These are phyloP conservation scores for Xyrauchen texanus DNA, from an alignment of 2,113 vertebrate species.

Conservation along the genomic window DNA sequence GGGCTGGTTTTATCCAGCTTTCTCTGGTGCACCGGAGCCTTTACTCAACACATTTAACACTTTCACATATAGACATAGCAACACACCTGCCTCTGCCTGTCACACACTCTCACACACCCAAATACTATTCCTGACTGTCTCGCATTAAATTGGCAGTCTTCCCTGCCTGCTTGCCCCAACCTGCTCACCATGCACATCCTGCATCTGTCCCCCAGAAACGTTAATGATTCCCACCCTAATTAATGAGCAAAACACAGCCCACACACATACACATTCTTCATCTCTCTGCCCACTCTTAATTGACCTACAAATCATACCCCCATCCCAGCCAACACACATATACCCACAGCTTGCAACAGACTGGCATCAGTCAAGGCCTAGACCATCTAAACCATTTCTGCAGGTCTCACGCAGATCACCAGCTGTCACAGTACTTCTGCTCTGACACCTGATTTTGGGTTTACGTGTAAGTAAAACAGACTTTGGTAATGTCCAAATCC, in stretches of 20 bases:
- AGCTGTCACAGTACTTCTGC: conserved; percentile 23
- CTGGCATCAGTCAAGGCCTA: conserved; percentile 28
- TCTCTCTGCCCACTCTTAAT: conserved; percentile 27
- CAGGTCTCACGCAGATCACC: conserved; percentile 14
- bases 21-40: conserved; percentile 49
- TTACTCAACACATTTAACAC: conserved; percentile 66
- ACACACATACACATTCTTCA: not conserved
- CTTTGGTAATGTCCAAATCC: not conserved
- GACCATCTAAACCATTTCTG: conserved; percentile 21
- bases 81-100: conserved; percentile 72
- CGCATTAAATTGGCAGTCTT: conserved; percentile 37
- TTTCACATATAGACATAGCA: conserved; percentile 64
- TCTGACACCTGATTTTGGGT: not conserved
- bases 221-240: conserved; percentile 53
- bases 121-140: conserved; percentile 33
- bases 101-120: conserved; percentile 4
- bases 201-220: conserved; percentile 64
- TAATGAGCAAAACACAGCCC: conserved; percentile 8
- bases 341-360: conserved; percentile 57
- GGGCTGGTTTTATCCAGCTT: conserved; percentile 62
- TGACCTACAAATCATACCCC: conserved; percentile 34
- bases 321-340: not conserved
- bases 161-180: conserved; percentile 53
- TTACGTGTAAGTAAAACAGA: not conserved
- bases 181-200: conserved; percentile 51